Conservation (phyloP, 2,113 vertebrate genomes). For the Oreochromis tanganicae region DNA sequence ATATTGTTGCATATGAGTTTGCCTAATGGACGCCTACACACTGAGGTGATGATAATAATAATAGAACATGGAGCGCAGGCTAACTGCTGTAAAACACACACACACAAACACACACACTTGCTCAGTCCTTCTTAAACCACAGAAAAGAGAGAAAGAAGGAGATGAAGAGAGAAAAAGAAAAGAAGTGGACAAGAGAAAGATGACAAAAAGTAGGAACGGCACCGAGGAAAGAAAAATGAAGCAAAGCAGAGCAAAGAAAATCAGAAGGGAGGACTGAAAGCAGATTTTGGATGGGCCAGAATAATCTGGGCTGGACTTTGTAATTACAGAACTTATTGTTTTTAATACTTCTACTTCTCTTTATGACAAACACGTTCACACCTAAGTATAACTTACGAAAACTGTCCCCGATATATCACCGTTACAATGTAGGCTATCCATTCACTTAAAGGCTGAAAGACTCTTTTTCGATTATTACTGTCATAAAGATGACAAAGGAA, state of each 20-base stretch:
- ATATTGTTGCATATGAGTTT: slow-evolving; percentile 69
- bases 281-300: background rate
- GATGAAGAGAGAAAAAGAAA: background rate
- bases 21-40: slow-evolving; percentile 69
- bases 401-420: background rate
- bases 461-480: background rate
- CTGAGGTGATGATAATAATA: slow-evolving; percentile 59
- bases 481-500: background rate
- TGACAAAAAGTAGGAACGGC: background rate
- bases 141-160: background rate
- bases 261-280: background rate
- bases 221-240: background rate
- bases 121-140: background rate
- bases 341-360: background rate
- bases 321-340: background rate
- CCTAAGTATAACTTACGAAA: background rate
- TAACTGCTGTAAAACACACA: background rate
- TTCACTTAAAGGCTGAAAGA: background rate
- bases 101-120: background rate
- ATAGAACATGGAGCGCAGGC: slow-evolving; percentile 17
- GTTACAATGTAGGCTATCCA: background rate
- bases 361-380: background rate
- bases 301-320: background rate
- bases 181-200: background rate
- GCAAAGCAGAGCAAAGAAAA: background rate